Evolutionary conservation across 2,113 vertebrate genomes (phyloP).

Genomic region (Serilophus lunatus): DNA sequence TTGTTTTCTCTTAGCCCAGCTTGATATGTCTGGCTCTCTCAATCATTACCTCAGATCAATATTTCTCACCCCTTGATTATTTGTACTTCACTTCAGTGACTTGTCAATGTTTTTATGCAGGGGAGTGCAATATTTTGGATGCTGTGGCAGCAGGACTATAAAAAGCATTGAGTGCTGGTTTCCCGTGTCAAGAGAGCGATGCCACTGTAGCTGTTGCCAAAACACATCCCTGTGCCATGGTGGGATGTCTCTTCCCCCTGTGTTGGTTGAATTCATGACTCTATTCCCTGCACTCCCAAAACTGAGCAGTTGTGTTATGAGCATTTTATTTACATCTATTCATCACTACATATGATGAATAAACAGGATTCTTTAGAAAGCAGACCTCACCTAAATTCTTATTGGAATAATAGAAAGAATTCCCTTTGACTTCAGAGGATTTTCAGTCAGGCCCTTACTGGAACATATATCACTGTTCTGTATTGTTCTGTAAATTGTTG

Average conservation of each 20-base stretch:
- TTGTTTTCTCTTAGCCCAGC: background rate
- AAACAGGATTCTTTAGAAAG: background rate
- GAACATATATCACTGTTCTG: background rate
- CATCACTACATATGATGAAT: background rate
- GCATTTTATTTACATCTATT: background rate
- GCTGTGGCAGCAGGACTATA: background rate
- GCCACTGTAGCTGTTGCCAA: background rate
- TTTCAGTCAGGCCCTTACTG: background rate
- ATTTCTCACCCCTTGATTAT: background rate
- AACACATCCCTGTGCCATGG: rapidly evolving
- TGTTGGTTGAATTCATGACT: background rate
- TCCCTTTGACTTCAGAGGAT: background rate
- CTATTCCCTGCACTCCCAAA: background rate
- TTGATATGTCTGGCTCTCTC: background rate
- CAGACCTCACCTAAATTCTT: background rate
- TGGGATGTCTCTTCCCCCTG: background rate
- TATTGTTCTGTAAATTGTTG: slow-evolving; percentile 20
- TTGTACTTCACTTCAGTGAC: background rate
- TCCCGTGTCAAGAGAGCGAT: rapidly evolving
- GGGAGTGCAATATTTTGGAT: background rate
- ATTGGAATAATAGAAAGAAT: background rate
- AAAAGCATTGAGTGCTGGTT: background rate
- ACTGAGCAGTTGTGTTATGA: background rate
- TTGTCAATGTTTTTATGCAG: background rate
- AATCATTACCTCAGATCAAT: background rate